phyloP scores from a whole-genome alignment of 2,113 vertebrate genomes.

The Platichthys stellatus region DNA sequence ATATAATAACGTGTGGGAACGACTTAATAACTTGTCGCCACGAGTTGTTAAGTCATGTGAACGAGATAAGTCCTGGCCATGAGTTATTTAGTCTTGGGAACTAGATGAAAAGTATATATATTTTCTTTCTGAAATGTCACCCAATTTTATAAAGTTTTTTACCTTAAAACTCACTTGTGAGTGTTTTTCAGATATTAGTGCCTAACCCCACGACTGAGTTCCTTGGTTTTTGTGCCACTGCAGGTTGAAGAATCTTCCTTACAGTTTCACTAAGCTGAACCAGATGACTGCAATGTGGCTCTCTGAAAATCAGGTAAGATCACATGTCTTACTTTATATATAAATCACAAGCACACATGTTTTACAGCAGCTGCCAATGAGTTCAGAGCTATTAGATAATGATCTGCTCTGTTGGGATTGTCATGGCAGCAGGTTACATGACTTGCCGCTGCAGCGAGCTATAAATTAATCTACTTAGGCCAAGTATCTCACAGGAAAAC shows the following conservation, averaged over 20 bases:
- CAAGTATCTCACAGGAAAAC: conserved; percentile 38
- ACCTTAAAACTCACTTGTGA: background rate
- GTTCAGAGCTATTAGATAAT: conserved; percentile 1
- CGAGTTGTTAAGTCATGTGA: too few relatives aligned
- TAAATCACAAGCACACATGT: background rate
- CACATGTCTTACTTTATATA: background rate
- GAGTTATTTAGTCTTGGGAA: too few relatives aligned
- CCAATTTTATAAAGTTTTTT: too few relatives aligned
- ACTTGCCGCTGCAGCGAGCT: background rate
- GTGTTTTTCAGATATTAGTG: background rate
- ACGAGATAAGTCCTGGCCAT: too few relatives aligned
- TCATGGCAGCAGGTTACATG: background rate
- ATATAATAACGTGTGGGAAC: too few relatives aligned
- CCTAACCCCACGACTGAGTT: background rate
- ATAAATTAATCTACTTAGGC: conserved; percentile 21
- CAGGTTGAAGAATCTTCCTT: conserved; percentile 96
- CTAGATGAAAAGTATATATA: too few relatives aligned
- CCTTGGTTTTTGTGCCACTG: conserved; percentile 27
- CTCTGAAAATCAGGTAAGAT: conserved; percentile 96
- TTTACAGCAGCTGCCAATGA: background rate
- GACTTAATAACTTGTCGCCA: too few relatives aligned
- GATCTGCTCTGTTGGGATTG: background rate
- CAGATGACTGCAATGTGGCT: conserved; percentile 99
- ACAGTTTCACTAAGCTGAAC: conserved; percentile 94
- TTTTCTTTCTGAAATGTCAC: too few relatives aligned